These are phyloP conservation scores for Pogonocichla stellata DNA, from an alignment of 2,113 vertebrate genomes.

Conservation along the genomic window DNA sequence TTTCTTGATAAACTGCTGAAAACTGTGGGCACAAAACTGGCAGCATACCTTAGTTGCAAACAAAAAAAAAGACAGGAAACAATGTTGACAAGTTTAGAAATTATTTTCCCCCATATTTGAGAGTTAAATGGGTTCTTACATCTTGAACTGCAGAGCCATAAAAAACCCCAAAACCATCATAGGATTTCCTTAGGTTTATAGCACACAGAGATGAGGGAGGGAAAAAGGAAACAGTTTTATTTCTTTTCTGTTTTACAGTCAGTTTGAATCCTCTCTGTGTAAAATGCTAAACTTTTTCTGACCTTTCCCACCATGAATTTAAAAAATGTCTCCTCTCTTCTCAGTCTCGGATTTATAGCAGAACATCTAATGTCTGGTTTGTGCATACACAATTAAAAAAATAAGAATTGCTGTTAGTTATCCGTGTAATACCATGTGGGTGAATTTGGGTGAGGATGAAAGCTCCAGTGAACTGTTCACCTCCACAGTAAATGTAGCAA, in stretches of 20 bases:
- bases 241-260: conserved; percentile 20
- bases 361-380: background rate
- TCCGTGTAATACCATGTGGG: conserved; percentile 48
- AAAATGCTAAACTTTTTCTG: conserved; percentile 32
- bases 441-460: conserved; percentile 64
- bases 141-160: background rate
- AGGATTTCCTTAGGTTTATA: background rate
- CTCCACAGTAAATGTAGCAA: conserved; percentile 54
- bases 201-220: background rate
- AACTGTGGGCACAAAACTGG: background rate
- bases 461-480: conserved; percentile 70
- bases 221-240: background rate
- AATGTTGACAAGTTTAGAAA: background rate
- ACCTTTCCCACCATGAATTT: conserved; percentile 51
- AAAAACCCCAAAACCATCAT: background rate
- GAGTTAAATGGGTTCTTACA: background rate
- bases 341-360: background rate
- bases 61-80: background rate
- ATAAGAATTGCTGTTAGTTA: conserved; percentile 34
- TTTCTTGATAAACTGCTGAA: background rate
- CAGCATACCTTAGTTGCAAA: background rate
- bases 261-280: background rate
- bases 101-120: background rate
- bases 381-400: conserved; percentile 39
- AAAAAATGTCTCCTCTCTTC: conserved; percentile 3